These are phyloP conservation scores for Nautilus pompilius DNA, from an alignment of 1,140 invertebrate genomes.

Conservation along the genomic window DNA sequence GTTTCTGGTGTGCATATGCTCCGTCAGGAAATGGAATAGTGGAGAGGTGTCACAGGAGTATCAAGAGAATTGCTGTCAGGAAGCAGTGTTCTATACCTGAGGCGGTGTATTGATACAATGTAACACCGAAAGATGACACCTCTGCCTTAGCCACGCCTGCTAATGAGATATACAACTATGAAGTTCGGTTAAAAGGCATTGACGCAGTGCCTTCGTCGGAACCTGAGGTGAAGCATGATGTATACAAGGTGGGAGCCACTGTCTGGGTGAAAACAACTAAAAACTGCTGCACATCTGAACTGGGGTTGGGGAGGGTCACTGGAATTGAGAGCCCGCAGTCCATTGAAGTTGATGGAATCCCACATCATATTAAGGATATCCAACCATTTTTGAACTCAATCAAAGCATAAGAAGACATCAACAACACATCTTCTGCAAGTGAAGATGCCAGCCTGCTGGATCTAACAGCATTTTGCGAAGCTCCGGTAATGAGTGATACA, in stretches of 20 bases:
- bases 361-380: background rate
- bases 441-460: no score
- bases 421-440: background rate
- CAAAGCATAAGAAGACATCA: background rate
- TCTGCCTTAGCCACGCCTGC: background rate
- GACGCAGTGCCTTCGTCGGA: no score
- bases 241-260: no score
- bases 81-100: background rate
- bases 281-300: no score
- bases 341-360: background rate
- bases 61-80: background rate
- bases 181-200: no score
- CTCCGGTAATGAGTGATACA: background rate
- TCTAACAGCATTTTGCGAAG: no score
- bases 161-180: background rate
- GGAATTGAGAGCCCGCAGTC: background rate
- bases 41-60: background rate
- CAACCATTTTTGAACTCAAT: background rate
- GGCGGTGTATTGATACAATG: background rate
- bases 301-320: background rate
- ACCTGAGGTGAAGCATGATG: no score
- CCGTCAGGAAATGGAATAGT: background rate
- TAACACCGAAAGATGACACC: background rate
- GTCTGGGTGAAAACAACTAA: no score
- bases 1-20: no score